Base-by-base conservation (phyloP, 2,113 vertebrate species). In the Puma concolor region DNA sequence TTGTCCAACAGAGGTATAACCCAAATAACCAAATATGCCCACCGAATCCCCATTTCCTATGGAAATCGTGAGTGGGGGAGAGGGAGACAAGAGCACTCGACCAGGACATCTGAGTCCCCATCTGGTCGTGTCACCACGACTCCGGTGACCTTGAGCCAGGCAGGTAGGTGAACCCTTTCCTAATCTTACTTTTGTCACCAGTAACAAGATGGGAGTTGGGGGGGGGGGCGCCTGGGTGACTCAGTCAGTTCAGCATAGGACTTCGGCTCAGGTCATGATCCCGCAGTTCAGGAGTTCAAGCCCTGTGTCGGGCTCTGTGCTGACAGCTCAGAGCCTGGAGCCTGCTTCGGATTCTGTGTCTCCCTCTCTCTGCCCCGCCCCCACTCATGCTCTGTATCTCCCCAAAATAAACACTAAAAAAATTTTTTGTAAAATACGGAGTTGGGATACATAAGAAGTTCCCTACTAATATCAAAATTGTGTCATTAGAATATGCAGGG, bases 401-500 rank as follows among this genome's bases (percentile, higher is more conserved):
- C 23, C 57, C 21, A 60, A 60, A 60, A 60, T 60, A 60, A 23
- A 60, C 21, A 60, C 23, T 7, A 7, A 60, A 60, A 60, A 60
- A 7, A 8, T 7, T 21, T 57, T 60, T 50, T 50, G 11, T 60
- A 23, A 60, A 66, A 91, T 13, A n/a, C 36, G 33, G 41, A 19
- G 5, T 74, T 74, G 50, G 19, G 83, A 82, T 69, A 87, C 76
- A 81, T 41, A 69, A 76, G 90, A 91, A 52, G 7, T 83, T 91
- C 66, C 50, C 66, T 77, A 85, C 64, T 60, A 95, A 69, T 36
- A 91, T 13, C 48, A 94, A 85, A 94, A 94, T 92, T 76, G 82
- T 84, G 2, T 83, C 74, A 87, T 83, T 80, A 84, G 19, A 88
- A 15, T 44, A 19, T 52, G 33, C 72, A 86, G 69, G 67, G 25